Percentiles rank a stretch among this genome's conserved stretches.
Conservation (phyloP, 2,797 vertebrate species). For the Harpagifer antarcticus region DNA sequence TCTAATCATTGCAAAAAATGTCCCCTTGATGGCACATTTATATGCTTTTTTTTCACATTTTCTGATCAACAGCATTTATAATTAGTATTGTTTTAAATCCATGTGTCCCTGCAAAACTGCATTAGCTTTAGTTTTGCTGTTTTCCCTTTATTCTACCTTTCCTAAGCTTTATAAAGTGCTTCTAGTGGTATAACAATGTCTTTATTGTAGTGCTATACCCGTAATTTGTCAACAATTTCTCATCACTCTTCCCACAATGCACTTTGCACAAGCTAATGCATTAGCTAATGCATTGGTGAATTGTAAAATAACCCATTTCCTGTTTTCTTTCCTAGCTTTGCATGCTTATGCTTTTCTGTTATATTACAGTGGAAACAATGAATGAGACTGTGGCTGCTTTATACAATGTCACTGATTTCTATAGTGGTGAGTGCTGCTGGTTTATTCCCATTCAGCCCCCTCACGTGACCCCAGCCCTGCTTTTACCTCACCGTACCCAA, state of each 20-base stretch:
- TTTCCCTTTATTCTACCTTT: conserved; percentile 6
- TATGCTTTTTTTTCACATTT: neutral
- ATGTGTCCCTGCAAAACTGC: too few species aligned
- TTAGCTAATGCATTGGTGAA: neutral
- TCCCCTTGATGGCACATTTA: neutral
- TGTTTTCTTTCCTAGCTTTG: conserved; percentile 59
- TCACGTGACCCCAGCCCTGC: conserved; percentile 70
- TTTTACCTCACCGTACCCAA: conserved; percentile 41
- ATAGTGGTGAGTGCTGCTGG: conserved; percentile 94
- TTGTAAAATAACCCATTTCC: conserved; percentile 21
- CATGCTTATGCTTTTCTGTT: conserved; percentile 83
- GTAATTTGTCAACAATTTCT: neutral
- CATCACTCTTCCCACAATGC: neutral
- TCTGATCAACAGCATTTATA: neutral
- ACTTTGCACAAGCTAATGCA: neutral
- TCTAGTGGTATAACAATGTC: conserved; percentile 2
- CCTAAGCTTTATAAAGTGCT: neutral
- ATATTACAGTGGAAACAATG: conserved; percentile 97
- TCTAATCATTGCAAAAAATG: neutral
- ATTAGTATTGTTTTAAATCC: neutral
- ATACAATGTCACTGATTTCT: conserved; percentile 97
- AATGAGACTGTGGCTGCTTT: conserved; percentile 98
- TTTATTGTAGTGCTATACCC: neutral
- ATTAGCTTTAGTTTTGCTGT: neutral
- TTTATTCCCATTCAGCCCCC: conserved; percentile 59